These are phyloP conservation scores for Hypomesus transpacificus DNA, from an alignment of 2,113 vertebrate species.

Conservation along the genomic window DNA sequence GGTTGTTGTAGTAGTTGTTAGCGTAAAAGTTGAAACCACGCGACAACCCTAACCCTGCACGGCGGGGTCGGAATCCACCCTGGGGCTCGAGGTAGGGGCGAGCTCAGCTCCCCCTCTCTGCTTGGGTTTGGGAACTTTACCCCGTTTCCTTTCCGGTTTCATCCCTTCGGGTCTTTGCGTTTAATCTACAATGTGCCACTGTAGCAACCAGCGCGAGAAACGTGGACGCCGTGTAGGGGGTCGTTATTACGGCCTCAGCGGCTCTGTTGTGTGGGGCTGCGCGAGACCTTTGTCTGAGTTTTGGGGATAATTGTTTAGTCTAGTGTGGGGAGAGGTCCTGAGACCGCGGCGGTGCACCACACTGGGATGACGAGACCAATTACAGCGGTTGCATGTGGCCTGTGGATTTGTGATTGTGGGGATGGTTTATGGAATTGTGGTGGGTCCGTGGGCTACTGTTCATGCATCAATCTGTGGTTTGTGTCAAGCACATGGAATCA, in stretches of 20 bases:
- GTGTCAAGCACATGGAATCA: not conserved
- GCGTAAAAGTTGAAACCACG: no score
- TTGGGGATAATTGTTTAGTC: constrained; percentile 59
- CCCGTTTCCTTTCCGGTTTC: constrained; percentile 6
- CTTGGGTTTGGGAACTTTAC: not conserved
- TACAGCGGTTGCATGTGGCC: constrained; percentile 59
- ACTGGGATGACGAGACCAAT: constrained; percentile 55
- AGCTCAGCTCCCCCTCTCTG: not conserved
- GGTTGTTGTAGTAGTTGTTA: not conserved
- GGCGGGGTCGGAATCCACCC: not conserved
- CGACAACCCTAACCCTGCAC: no score
- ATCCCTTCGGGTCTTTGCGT: constrained; percentile 25
- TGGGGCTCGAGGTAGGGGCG: not conserved
- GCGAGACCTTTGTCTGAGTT: constrained; percentile 54
- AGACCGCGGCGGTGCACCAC: constrained; percentile 66
- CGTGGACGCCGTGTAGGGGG: constrained; percentile 64
- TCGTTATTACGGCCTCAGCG: constrained; percentile 67
- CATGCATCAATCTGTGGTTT: not conserved
- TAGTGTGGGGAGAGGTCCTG: constrained; percentile 56
- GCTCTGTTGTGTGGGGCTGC: constrained; percentile 59
- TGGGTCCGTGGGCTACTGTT: not conserved
- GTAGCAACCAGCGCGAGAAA: constrained; percentile 58
- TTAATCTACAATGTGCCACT: constrained; percentile 57
- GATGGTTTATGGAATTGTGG: constrained; percentile 49
- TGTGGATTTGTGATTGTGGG: constrained; percentile 58